Evolutionary conservation across 2,888 invertebrate species (phyloP).

Genomic region (Cybosia mesomella): DNA sequence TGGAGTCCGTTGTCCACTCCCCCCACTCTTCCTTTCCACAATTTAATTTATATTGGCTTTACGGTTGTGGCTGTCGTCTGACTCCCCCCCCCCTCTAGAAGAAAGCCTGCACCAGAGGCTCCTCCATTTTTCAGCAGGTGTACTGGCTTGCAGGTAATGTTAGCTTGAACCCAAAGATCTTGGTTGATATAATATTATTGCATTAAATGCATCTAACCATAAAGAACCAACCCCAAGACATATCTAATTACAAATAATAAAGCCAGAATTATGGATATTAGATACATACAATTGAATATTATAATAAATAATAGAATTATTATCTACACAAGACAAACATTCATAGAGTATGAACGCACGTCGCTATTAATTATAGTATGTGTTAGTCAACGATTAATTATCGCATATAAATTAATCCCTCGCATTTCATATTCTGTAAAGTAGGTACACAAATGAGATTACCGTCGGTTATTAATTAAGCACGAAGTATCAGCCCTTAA

Average conservation of each 20-base stretch:
- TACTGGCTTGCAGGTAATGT: neutral
- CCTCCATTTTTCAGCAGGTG: neutral
- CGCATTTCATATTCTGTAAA: conserved; percentile 28
- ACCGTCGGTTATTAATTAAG: conserved; percentile 24
- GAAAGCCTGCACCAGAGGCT: neutral
- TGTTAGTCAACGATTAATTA: conserved; percentile 53
- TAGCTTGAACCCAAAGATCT: neutral
- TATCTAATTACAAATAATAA: neutral
- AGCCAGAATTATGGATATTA: neutral
- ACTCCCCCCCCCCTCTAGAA: too few relatives aligned
- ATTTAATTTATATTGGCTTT: too few relatives aligned
- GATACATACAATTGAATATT: neutral
- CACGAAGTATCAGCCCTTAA: neutral
- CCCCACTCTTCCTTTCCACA: too few relatives aligned
- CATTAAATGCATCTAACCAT: neutral
- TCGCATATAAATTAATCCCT: conserved; percentile 53
- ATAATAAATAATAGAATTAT: conserved; percentile 25
- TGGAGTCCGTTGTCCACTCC: too few relatives aligned
- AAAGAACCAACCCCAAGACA: neutral
- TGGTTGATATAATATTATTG: neutral
- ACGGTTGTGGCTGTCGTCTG: too few relatives aligned
- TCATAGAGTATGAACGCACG: conserved; percentile 39
- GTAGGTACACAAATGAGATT: conserved; percentile 34
- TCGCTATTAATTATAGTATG: conserved; percentile 53
- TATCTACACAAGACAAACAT: conserved; percentile 30